Evolutionary conservation across 2,113 vertebrate genomes (phyloP), one percentile per base, ranked within the genome.

Genomic region (Calonectris borealis): DNA sequence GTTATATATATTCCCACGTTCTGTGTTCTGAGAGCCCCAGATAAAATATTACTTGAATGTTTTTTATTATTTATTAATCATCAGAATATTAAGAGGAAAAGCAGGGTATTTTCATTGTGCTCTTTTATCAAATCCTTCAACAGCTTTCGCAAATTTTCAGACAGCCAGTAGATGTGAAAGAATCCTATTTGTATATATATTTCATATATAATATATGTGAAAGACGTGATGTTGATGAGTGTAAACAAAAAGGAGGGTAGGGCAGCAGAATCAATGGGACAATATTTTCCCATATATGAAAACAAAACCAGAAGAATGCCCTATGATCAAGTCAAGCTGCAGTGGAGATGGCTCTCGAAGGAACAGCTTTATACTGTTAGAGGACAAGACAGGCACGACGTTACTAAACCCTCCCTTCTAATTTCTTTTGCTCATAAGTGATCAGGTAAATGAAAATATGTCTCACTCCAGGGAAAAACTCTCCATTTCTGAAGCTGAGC

Each of bases 61-160:
- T 16, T 86, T 71, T 86, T 91, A 68, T 88, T 58, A 90, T 65
- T 69, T 87, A 79, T 87, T 87, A 57, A 88, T 90, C 61, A 90
- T 46, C 36, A 49, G 32, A 71, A 49, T 86, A 92, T 70, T 62
- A 73, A 36, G 26, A 84, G 13, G 62, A 94, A 76, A 70, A 69
- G 48, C 10, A 58, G 21, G 34, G 10, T 60, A 69, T 69, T 79
- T 85, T 87, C 52, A 38, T 40, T 71, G 18, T 82, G 26, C 24
- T 76, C 24, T 84, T 57, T 78, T 52, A 60, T 36, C 48, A 86
- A 32, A 77, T 46, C 10, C 62, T 91, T 26, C 1, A 2, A 54
- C n/a, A 83, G 75, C 19, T 85, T 79, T 88, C 17, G 1, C 3
- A 16, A 32, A 18, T 51, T 80, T 95, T 89, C 51, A 80, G 25